phyloP scores from a whole-genome alignment of 2,113 vertebrate species.

The Mustelus asterias region DNA sequence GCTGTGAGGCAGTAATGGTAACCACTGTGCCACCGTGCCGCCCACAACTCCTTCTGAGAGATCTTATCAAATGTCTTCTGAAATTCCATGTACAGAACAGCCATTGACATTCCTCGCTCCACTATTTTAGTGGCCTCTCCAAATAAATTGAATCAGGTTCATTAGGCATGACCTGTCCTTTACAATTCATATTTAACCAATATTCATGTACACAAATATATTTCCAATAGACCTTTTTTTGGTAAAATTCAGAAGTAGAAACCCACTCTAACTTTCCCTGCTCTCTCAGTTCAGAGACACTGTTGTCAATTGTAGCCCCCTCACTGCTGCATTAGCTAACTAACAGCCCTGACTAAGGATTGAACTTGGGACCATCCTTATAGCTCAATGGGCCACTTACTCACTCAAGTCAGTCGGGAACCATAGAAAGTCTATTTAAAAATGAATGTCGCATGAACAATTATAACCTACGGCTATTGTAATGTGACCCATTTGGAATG shows the following conservation, averaged over 20 bases:
- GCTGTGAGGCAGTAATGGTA: too few relatives aligned
- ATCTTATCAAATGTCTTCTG: too few relatives aligned
- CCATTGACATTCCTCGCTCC: too few relatives aligned
- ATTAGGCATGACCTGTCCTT: not conserved
- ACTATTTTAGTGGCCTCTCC: not conserved
- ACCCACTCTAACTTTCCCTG: not conserved
- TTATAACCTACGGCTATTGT: not conserved
- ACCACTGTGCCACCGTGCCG: too few relatives aligned
- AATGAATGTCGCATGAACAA: not conserved
- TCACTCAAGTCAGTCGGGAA: not conserved
- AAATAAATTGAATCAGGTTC: too few relatives aligned
- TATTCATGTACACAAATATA: not conserved
- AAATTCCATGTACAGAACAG: too few relatives aligned
- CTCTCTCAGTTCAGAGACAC: not conserved
- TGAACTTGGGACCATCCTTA: not conserved
- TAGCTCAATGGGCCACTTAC: not conserved
- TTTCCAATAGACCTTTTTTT: not conserved
- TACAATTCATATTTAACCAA: not conserved
- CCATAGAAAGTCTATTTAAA: not conserved
- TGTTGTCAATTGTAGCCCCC: not conserved
- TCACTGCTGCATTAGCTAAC: not conserved
- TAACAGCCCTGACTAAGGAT: not conserved
- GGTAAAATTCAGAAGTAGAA: not conserved
- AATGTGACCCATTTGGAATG: slow-evolving; percentile 18
- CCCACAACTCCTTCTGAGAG: too few relatives aligned